Conservation (phyloP, 2,888 invertebrate species). For the Bombylius major region DNA sequence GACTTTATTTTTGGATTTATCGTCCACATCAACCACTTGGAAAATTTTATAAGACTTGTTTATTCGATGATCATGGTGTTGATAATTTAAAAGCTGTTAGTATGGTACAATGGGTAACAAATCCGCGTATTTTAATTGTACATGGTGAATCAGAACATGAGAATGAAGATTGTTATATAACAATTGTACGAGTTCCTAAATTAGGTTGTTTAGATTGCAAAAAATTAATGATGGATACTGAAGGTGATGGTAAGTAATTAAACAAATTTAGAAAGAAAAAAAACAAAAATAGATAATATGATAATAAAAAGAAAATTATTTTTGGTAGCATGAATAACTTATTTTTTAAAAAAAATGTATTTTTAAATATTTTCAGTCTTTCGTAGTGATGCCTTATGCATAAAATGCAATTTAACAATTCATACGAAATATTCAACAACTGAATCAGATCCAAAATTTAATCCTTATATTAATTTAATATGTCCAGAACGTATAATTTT, state of each 20-base stretch:
- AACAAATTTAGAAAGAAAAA: background rate
- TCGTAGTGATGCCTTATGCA: constrained; percentile 58
- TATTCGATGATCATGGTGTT: constrained; percentile 48
- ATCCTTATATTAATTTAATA: constrained; percentile 53
- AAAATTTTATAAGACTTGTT: constrained; percentile 41
- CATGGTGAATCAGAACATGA: constrained; percentile 40
- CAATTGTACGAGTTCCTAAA: constrained; percentile 43
- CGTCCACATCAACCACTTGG: constrained; percentile 33
- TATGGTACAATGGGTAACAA: constrained; percentile 51
- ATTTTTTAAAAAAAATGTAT: background rate
- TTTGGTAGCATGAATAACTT: too few relatives aligned
- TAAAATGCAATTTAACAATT: constrained; percentile 80
- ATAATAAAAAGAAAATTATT: too few relatives aligned
- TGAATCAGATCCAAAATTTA: constrained; percentile 69
- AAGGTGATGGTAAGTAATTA: constrained; percentile 33
- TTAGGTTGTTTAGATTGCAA: constrained; percentile 50
- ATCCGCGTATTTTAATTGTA: constrained; percentile 45
- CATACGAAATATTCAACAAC: constrained; percentile 86
- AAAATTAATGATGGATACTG: constrained; percentile 39
- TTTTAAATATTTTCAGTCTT: constrained; percentile 34
- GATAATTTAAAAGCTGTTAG: constrained; percentile 47
- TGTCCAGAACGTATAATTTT: constrained; percentile 65
- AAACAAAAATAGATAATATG: too few relatives aligned
- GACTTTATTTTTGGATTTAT: constrained; percentile 36
- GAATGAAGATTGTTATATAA: constrained; percentile 36